These are phyloP conservation scores for Pseudochirops cupreus DNA, from an alignment of 2,797 vertebrate genomes.

Conservation along the genomic window DNA sequence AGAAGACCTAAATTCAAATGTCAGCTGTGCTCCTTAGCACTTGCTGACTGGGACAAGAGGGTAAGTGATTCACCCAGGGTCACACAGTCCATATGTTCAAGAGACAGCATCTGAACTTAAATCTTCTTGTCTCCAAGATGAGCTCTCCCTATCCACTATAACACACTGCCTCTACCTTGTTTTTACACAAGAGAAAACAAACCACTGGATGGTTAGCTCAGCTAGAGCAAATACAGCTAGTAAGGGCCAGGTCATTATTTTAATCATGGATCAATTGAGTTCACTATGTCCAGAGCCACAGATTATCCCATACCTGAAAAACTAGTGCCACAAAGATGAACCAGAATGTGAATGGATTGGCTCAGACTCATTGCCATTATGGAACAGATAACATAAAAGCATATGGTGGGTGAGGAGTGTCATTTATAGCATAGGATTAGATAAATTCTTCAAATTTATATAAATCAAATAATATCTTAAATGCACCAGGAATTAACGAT, in stretches of 20 bases:
- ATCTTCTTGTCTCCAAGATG: background rate
- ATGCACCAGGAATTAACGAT: background rate
- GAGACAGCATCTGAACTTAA: background rate
- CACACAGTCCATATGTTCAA: background rate
- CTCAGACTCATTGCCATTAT: background rate
- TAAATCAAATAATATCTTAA: background rate
- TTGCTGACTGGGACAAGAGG: background rate
- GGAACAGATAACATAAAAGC: background rate
- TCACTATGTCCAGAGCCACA: too few species aligned
- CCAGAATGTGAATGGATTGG: background rate
- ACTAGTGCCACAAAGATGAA: background rate
- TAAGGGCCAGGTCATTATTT: background rate
- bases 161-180: background rate
- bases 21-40: background rate
- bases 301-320: too few species aligned
- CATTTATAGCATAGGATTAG: background rate
- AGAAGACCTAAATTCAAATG: background rate
- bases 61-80: background rate
- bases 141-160: background rate
- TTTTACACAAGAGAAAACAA: background rate
- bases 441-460: background rate
- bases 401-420: background rate
- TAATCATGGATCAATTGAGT: too few species aligned
- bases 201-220: background rate
- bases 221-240: background rate